phyloP scores from a whole-genome alignment of 1,140 invertebrate genomes.

The Drosophila parabipectinata region DNA sequence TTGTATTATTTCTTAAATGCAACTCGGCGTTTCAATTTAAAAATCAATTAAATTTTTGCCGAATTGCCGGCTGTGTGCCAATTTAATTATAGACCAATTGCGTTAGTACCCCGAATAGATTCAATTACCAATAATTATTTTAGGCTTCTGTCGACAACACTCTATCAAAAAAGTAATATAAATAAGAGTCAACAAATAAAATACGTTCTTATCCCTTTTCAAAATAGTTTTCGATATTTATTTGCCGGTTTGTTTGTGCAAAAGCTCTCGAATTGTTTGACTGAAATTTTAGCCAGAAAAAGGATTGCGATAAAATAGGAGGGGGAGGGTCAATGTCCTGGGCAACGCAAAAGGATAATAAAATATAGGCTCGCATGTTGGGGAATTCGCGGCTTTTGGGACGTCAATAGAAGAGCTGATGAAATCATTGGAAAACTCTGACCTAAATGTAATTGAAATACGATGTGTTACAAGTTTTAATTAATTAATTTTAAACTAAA shows the following conservation, averaged over 20 bases:
- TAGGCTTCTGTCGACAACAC: slow-evolving; percentile 1
- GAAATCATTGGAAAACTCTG: slow-evolving; percentile 12
- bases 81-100: slow-evolving; percentile 19
- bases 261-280: slow-evolving; percentile 38
- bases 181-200: slow-evolving; percentile 5
- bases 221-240: slow-evolving; percentile 50
- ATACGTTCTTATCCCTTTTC: slow-evolving; percentile 15
- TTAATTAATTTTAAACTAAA: too few species aligned
- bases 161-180: slow-evolving; percentile 8
- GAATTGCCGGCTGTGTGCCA: neutral
- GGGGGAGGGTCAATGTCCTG: neutral
- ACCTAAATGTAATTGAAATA: neutral
- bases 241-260: slow-evolving; percentile 31
- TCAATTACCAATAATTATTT: slow-evolving; percentile 52
- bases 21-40: neutral
- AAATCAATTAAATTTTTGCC: neutral
- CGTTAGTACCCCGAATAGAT: slow-evolving; percentile 1
- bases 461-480: neutral
- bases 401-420: slow-evolving; percentile 2
- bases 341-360: slow-evolving; percentile 4
- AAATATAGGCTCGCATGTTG: slow-evolving; percentile 2
- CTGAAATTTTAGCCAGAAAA: slow-evolving; percentile 39
- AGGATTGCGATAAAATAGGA: neutral
- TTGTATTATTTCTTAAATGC: neutral
- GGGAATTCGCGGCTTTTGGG: slow-evolving; percentile 10